Conservation (phyloP, 2,888 invertebrate species). For the Taphrorychus bicolor region DNA sequence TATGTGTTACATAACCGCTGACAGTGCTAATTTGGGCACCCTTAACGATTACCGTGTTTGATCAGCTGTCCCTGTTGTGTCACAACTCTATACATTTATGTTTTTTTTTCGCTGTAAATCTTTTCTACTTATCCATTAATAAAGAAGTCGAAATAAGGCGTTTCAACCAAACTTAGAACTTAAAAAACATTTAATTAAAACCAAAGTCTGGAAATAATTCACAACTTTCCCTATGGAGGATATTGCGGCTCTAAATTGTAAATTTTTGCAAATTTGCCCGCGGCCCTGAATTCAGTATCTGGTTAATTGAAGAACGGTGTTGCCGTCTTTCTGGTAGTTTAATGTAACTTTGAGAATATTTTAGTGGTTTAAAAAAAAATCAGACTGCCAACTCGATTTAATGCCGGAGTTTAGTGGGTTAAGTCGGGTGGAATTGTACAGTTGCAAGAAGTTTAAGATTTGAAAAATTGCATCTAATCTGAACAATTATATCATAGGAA, state of each 20-base stretch:
- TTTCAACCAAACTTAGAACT: neutral
- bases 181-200: conserved; percentile 32
- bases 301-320: conserved; percentile 37
- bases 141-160: no score
- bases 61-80: neutral
- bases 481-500: no score
- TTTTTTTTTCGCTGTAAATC: neutral
- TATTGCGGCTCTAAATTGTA: conserved; percentile 34
- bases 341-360: neutral
- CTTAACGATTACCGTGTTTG: conserved; percentile 12
- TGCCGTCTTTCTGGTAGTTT: conserved; percentile 1
- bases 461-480: no score
- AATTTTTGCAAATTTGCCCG: conserved; percentile 40
- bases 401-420: no score
- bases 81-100: neutral
- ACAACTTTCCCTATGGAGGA: conserved; percentile 16
- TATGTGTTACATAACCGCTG: conserved; percentile 1
- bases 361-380: neutral
- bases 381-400: no score
- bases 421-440: no score
- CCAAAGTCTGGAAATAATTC: conserved; percentile 23
- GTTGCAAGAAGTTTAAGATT: no score
- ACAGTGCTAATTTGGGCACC: conserved; percentile 19
- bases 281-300: conserved; percentile 35
- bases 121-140: neutral